Conservation (phyloP, 2,888 invertebrate genomes). For the Zhuqinia jingwanae region DNA sequence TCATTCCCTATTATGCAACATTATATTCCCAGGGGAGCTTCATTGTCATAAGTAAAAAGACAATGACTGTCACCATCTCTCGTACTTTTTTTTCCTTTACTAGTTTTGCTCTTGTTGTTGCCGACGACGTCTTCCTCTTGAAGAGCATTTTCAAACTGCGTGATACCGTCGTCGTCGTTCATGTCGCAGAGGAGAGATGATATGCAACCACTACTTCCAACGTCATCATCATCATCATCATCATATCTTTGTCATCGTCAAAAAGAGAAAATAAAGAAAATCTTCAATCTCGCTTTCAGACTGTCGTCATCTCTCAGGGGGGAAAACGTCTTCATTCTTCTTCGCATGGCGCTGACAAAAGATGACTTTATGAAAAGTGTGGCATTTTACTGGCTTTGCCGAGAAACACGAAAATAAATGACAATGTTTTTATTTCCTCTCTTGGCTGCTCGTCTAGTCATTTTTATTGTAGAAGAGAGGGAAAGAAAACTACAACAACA, state of each 20-base stretch:
- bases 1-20: background rate
- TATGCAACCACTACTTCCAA: constrained; percentile 1
- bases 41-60: constrained; percentile 67
- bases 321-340: constrained; percentile 65
- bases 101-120: background rate
- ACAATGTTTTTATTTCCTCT: background rate
- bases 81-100: background rate
- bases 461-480: no score
- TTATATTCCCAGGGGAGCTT: constrained; percentile 65
- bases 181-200: background rate
- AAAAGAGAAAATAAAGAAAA: constrained; percentile 53
- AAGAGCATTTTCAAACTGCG: constrained; percentile 46
- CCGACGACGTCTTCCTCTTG: background rate
- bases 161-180: constrained; percentile 53
- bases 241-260: constrained; percentile 55
- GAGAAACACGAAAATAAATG: background rate
- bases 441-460: no score
- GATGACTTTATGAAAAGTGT: constrained; percentile 32
- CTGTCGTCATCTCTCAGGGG: constrained; percentile 64
- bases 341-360: constrained; percentile 38
- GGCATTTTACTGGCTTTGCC: background rate
- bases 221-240: constrained; percentile 43
- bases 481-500: no score
- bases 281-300: constrained; percentile 63
- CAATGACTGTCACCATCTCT: constrained; percentile 64